phyloP scores from a whole-genome alignment of 2,113 vertebrate species.

The Pterocles gutturalis region DNA sequence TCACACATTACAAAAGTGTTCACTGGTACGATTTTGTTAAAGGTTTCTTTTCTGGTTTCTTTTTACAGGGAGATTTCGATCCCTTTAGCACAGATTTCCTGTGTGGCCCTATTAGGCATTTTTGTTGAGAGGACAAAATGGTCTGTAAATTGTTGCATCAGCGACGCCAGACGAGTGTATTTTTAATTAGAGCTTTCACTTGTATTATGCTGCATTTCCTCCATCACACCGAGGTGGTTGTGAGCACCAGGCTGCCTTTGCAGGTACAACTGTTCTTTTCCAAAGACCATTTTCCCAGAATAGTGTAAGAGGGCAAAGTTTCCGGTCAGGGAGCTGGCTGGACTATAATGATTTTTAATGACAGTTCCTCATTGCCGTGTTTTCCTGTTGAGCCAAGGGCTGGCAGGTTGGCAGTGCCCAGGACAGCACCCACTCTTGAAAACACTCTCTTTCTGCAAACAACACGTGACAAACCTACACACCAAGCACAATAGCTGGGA shows the following conservation, averaged over 20 bases:
- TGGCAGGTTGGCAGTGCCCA: neutral
- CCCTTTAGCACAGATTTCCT: neutral
- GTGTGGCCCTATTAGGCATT: neutral
- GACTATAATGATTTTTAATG: neutral
- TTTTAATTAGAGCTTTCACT: neutral
- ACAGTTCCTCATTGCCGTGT: neutral
- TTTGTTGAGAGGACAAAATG: neutral
- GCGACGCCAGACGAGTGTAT: neutral
- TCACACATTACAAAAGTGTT: accelerated
- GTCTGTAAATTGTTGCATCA: neutral
- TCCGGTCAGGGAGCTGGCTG: neutral
- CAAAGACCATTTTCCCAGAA: neutral
- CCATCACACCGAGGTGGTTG: neutral
- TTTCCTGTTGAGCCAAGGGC: neutral
- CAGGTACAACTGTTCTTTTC: neutral
- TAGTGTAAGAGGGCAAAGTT: neutral
- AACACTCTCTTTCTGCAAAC: no score
- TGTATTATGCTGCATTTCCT: neutral
- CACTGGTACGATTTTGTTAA: accelerated
- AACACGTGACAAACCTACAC: neutral
- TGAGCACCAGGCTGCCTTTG: neutral
- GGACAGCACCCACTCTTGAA: neutral
- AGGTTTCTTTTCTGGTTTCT: neutral
- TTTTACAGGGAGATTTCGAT: neutral
- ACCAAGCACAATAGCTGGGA: accelerated